These are phyloP conservation scores for Orussus abietinus DNA, from an alignment of 1,140 invertebrate species.

Conservation along the genomic window DNA sequence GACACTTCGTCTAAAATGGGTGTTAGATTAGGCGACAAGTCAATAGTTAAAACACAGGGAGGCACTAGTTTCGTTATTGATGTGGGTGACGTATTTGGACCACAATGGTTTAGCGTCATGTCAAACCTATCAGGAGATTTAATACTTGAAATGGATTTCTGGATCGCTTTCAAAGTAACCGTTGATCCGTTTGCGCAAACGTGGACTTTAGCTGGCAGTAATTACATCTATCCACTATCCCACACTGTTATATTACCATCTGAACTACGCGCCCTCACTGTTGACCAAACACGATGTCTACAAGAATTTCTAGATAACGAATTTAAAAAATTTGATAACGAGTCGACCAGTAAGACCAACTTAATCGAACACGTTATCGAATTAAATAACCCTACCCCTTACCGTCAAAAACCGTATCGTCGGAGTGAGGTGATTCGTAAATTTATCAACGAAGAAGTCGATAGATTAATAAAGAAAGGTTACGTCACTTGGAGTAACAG, in stretches of 20 bases:
- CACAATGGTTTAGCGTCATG: conserved; percentile 7
- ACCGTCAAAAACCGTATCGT: conserved; percentile 15
- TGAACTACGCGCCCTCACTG: not conserved
- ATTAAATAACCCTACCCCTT: conserved; percentile 8
- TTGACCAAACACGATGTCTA: not conserved
- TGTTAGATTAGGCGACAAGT: not conserved
- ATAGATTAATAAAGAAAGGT: conserved; percentile 5
- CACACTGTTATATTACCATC: not conserved
- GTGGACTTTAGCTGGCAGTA: conserved; percentile 10
- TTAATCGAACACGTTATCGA: conserved; percentile 15
- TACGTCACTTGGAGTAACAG: conserved; percentile 15
- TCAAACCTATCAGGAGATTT: not conserved
- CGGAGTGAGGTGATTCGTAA: conserved; percentile 13
- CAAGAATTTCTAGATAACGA: conserved; percentile 6
- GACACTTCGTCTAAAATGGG: not conserved
- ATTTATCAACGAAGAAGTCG: conserved; percentile 8
- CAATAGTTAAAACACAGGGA: not conserved
- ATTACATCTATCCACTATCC: conserved; percentile 7
- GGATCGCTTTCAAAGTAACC: conserved; percentile 1
- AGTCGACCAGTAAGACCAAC: conserved; percentile 9
- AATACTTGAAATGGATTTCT: conserved; percentile 7
- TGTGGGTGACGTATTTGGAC: conserved; percentile 1
- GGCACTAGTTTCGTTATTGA: conserved; percentile 4
- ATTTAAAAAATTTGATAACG: conserved; percentile 13
- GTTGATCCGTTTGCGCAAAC: not conserved